Evolutionary conservation across 1,140 invertebrate species (phyloP).

Genomic region (Drosophila aff.): DNA sequence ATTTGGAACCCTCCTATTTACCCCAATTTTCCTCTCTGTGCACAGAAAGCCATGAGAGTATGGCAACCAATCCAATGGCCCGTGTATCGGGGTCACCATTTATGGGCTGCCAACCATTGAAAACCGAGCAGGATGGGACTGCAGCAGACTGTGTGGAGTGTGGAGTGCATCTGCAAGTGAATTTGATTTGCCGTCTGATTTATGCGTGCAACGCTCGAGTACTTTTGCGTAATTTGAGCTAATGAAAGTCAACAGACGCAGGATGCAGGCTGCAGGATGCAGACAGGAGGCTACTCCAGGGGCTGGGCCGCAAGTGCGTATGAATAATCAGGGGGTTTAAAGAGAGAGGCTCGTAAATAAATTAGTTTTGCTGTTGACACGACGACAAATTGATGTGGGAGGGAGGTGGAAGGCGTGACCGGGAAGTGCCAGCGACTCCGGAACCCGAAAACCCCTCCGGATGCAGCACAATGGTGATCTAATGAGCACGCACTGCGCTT

Average conservation of each 20-base stretch:
- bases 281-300: background rate
- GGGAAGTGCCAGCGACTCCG: conserved; percentile 39
- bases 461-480: conserved; percentile 56
- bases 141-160: conserved; percentile 9
- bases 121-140: conserved; percentile 22
- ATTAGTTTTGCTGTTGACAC: conserved; percentile 76
- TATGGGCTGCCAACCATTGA: conserved; percentile 60
- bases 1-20: background rate
- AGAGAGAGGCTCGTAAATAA: conserved; percentile 65
- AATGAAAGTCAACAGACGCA: conserved; percentile 70
- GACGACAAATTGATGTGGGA: conserved; percentile 69
- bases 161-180: conserved; percentile 58
- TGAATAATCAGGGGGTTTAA: conserved; percentile 67
- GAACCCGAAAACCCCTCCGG: conserved; percentile 21
- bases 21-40: conserved; percentile 5
- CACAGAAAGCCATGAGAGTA: background rate
- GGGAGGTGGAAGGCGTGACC: conserved; percentile 13
- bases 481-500: conserved; percentile 60
- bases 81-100: conserved; percentile 42
- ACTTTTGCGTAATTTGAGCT: conserved; percentile 72
- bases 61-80: conserved; percentile 19
- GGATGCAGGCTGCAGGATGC: conserved; percentile 1
- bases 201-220: conserved; percentile 62
- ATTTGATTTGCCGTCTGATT: conserved; percentile 69
- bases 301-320: conserved; percentile 58